Base-by-base conservation (phyloP, 2,888 invertebrate genomes). In the Iphiclides podalirius region DNA sequence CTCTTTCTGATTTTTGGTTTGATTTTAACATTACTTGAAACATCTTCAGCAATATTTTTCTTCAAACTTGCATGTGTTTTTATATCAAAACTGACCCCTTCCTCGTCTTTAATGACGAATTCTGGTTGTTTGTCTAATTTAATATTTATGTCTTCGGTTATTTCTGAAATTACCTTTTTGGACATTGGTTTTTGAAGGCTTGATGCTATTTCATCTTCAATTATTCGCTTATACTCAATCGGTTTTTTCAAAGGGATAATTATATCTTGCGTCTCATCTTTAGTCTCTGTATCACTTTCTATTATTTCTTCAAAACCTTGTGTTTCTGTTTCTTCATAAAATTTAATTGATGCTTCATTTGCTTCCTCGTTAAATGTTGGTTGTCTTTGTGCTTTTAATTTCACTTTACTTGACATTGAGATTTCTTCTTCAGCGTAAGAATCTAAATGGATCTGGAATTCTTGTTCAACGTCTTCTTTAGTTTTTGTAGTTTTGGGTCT, bases 381-480 rank as follows among this genome's bases (percentile, higher is more conserved):
- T 44, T 93, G 93, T 57, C 92, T 92, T 46, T 90, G 92, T 64
- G 94, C 94, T 72, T 94, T 95, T 4, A 96, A 66, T 78, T 94
- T 94, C 0, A 96, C 93, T 78, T 94, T 95, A 50, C 95, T 94
- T 1, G 94, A 93, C 93, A 96, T 94, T 6, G 95, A 94, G 60
- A 96, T 94, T 81, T 96, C 95, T 87, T 96, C 96, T 81, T 95
- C 96, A 31, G 95, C 95, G 71, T 96, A 96, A 0, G 94, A 94
- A 77, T 96, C 94, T 53, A 96, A 80, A 8, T 94, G 94, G 58
- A 96, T 95, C 76, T 94, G 95, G 72, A 96, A 96, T 80, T 96
- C 96, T 83, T 96, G 96, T 69, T 96, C 96, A 9, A 96, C 94
- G 64, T 95, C 94, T 87, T 96, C 95, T 75, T 94, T 94, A 0